These are phyloP conservation scores for Heliconius congener DNA, from an alignment of 1,140 invertebrate species.

Conservation along the genomic window DNA sequence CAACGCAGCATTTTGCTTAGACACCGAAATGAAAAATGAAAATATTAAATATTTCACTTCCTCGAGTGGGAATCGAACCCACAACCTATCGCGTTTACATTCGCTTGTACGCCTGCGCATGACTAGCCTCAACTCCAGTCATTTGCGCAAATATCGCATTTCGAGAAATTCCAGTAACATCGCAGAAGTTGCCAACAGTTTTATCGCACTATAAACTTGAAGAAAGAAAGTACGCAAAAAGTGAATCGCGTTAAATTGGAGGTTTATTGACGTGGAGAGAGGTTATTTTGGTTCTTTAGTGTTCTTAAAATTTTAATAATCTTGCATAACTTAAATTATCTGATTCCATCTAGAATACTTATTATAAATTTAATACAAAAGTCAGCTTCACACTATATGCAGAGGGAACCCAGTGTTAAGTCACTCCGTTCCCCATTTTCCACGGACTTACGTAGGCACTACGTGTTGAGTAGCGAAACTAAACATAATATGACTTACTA, in stretches of 20 bases:
- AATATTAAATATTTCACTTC: too few species aligned
- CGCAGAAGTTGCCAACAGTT: slow-evolving; percentile 51
- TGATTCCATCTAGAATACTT: slow-evolving; percentile 52
- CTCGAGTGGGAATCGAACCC: too few species aligned
- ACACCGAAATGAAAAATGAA: too few species aligned
- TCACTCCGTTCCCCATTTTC: too few species aligned
- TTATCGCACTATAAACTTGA: slow-evolving; percentile 61
- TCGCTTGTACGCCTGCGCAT: too few species aligned
- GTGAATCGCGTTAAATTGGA: slow-evolving; percentile 62
- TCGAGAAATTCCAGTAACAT: slow-evolving; percentile 21
- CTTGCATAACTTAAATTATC: slow-evolving; percentile 54
- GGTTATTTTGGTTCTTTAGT: slow-evolving; percentile 72
- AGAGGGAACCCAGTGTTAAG: too few species aligned
- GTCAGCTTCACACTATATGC: too few species aligned
- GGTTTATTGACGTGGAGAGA: slow-evolving; percentile 57
- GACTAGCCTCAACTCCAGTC: neutral
- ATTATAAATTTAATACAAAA: neutral
- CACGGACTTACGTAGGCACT: too few species aligned
- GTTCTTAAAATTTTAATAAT: slow-evolving; percentile 35
- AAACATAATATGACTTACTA: neutral
- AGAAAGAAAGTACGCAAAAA: slow-evolving; percentile 65
- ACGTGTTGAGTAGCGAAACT: too few species aligned
- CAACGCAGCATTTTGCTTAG: too few species aligned
- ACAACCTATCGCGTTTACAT: too few species aligned
- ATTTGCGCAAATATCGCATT: slow-evolving; percentile 33